These are phyloP conservation scores for Halocaridina rubra DNA, from an alignment of 2,888 invertebrate species.

Conservation along the genomic window DNA sequence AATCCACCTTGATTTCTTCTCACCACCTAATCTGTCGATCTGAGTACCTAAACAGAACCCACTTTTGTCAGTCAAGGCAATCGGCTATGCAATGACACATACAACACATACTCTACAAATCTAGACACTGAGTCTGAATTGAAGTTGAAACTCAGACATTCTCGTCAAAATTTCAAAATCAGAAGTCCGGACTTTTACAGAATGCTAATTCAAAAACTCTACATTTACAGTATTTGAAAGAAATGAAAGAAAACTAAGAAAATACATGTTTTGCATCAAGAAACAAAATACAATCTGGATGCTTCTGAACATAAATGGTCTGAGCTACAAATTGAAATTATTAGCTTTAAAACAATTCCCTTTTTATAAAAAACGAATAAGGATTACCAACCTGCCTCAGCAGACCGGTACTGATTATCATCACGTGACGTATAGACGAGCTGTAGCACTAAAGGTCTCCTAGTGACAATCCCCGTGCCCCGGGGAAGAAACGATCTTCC, in stretches of 20 bases:
- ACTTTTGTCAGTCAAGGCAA: neutral
- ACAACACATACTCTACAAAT: neutral
- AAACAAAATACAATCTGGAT: too few relatives aligned
- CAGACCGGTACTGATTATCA: conserved; percentile 85
- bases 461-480: conserved; percentile 96
- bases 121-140: neutral
- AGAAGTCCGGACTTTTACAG: too few relatives aligned
- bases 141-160: neutral
- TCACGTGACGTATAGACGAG: conserved; percentile 91
- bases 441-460: conserved; percentile 93
- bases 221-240: too few relatives aligned
- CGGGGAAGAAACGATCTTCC: conserved; percentile 97
- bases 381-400: conserved; percentile 77
- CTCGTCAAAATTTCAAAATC: too few relatives aligned
- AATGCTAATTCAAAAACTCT: too few relatives aligned
- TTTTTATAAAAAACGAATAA: neutral
- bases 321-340: neutral
- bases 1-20: neutral
- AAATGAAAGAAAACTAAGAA: too few relatives aligned
- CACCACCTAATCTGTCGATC: neutral
- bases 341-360: neutral
- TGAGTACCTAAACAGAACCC: neutral
- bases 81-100: too few relatives aligned
- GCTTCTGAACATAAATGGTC: too few relatives aligned
- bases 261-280: too few relatives aligned